phyloP scores from a whole-genome alignment of 2,113 vertebrate species.

The Glaucidium brasilianum region DNA sequence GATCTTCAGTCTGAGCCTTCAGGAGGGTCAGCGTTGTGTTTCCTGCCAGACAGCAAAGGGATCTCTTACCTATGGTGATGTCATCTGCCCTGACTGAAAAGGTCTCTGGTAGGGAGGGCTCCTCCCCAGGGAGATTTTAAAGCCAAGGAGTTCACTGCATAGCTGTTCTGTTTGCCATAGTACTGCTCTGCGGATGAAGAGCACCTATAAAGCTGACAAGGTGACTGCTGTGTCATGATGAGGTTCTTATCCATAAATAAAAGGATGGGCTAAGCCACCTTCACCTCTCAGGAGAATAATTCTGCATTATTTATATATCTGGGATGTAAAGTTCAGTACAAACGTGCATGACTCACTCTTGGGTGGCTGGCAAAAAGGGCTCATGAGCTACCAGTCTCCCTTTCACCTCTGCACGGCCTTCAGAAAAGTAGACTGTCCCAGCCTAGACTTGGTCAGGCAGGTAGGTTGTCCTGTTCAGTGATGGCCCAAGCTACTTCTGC shows the following conservation, averaged over 20 bases:
- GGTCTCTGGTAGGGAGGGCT: background rate
- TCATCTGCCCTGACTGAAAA: background rate
- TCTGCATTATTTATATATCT: background rate
- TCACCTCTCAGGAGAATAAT: background rate
- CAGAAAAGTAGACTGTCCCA: background rate
- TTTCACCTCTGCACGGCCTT: background rate
- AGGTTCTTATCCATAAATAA: background rate
- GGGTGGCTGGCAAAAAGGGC: background rate
- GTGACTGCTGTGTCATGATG: background rate
- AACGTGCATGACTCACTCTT: background rate
- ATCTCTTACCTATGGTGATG: background rate
- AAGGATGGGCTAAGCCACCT: background rate
- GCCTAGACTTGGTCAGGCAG: background rate
- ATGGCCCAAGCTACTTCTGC: background rate
- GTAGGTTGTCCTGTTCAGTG: background rate
- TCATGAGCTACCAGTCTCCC: background rate
- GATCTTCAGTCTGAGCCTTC: background rate
- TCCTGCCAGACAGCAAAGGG: background rate
- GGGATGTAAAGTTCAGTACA: background rate
- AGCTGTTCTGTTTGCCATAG: background rate
- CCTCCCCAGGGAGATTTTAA: background rate
- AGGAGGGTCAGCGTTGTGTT: background rate
- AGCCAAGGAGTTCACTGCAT: background rate
- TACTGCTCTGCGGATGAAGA: background rate
- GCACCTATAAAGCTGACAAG: background rate